Percentiles rank a stretch among this genome's conserved stretches.
Conservation (phyloP, 2,888 invertebrate genomes). For the Phalera bucephala region DNA sequence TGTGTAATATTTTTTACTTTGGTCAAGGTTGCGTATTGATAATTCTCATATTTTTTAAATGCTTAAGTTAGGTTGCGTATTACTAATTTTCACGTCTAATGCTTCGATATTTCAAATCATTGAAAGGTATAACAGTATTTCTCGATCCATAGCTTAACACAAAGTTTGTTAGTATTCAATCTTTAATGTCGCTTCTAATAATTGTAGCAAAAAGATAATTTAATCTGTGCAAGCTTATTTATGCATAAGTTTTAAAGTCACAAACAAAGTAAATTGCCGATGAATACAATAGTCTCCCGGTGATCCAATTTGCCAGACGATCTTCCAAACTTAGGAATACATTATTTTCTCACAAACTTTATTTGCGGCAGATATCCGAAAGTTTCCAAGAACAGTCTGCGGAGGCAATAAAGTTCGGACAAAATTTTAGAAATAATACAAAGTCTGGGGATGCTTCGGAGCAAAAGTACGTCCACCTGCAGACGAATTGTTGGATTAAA, state of each 20-base stretch:
- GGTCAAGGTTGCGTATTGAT: too few relatives aligned
- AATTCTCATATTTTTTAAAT: too few relatives aligned
- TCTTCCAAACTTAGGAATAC: constrained; percentile 39
- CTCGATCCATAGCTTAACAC: too few relatives aligned
- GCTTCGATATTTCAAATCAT: too few relatives aligned
- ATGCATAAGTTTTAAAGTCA: background rate
- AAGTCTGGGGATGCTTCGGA: constrained; percentile 30
- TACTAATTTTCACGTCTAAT: too few relatives aligned
- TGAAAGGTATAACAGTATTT: too few relatives aligned
- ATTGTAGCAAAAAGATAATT: too few relatives aligned
- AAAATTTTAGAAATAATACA: constrained; percentile 47
- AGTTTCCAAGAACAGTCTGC: constrained; percentile 52
- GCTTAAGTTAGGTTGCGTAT: too few relatives aligned
- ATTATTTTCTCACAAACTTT: constrained; percentile 50
- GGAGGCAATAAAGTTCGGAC: too few relatives aligned
- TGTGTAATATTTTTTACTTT: too few relatives aligned
- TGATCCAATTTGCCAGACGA: background rate
- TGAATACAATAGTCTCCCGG: background rate
- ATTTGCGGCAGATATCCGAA: constrained; percentile 45
- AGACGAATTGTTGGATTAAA: constrained; percentile 27
- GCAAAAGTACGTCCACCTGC: constrained; percentile 49
- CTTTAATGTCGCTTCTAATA: too few relatives aligned
- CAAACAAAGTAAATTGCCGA: background rate
- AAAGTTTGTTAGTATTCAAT: too few relatives aligned
- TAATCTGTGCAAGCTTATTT: background rate